Percentiles rank a stretch among this genome's conserved stretches.
These are phyloP conservation scores for Chaenogobius annularis DNA, from an alignment of 2,113 vertebrate species.

Conservation along the genomic window DNA sequence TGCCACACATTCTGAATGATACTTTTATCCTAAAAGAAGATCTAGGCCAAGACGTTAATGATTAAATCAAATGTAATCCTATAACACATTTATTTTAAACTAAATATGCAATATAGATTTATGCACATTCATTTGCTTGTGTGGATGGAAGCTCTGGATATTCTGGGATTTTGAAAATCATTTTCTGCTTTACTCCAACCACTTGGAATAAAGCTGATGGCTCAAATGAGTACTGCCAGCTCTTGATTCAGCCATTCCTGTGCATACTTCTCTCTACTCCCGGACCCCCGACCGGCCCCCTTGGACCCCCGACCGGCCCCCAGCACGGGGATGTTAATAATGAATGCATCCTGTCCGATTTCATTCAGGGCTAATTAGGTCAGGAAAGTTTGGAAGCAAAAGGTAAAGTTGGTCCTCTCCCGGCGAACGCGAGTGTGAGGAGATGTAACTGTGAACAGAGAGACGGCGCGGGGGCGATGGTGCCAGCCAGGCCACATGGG, in stretches of 20 bases:
- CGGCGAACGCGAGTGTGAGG: slow-evolving; percentile 48
- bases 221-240: slow-evolving; percentile 49
- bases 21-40: too few species aligned
- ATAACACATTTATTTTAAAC: too few species aligned
- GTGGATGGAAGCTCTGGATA: too few species aligned
- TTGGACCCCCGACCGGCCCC: slow-evolving; percentile 1
- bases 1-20: too few species aligned
- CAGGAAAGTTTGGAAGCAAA: slow-evolving; percentile 73
- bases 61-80: too few species aligned
- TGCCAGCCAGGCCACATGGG: slow-evolving; percentile 57
- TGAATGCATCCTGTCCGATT: slow-evolving; percentile 71
- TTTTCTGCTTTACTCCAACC: too few species aligned
- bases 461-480: slow-evolving; percentile 45
- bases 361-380: slow-evolving; percentile 73
- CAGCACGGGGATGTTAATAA: slow-evolving; percentile 65
- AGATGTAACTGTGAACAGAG: slow-evolving; percentile 47
- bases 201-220: neutral
- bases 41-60: too few species aligned
- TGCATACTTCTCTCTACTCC: slow-evolving; percentile 48
- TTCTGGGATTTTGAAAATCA: too few species aligned
- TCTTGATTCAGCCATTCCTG: slow-evolving; percentile 30
- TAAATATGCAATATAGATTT: too few species aligned
- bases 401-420: slow-evolving; percentile 51
- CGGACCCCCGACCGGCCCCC: slow-evolving; percentile 32
- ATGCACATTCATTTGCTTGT: too few species aligned